Conservation (phyloP, 2,797 vertebrate species). For the Scolopax rusticola region DNA sequence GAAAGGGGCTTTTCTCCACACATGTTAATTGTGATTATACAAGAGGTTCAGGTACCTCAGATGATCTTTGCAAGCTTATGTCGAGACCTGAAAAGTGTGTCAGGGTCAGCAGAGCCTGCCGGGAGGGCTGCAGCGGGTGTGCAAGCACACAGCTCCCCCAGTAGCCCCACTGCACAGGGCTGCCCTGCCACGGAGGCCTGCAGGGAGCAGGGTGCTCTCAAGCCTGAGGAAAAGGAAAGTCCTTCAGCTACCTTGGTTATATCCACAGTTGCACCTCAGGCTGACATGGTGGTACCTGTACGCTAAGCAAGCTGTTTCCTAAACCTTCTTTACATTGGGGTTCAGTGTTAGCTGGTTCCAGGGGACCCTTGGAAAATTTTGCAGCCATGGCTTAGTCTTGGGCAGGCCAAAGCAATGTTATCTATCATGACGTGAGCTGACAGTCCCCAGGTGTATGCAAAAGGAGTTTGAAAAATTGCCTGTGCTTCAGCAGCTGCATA, state of each 20-base stretch:
- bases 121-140: rapidly evolving
- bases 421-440: conserved; percentile 19
- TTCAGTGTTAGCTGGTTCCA: not conserved
- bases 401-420: not conserved
- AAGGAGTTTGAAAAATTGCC: conserved; percentile 50
- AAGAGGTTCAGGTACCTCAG: not conserved
- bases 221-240: not conserved
- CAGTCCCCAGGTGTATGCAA: conserved; percentile 22
- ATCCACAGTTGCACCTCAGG: not conserved
- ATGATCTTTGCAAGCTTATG: conserved; percentile 28
- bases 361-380: not conserved
- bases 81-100: not conserved
- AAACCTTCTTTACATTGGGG: not conserved
- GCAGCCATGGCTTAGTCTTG: not conserved
- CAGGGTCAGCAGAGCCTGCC: not conserved
- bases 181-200: not conserved
- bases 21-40: not conserved
- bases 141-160: not conserved
- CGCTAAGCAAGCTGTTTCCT: not conserved
- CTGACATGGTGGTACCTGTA: not conserved
- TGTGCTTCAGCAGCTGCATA: conserved; percentile 37
- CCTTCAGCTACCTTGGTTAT: not conserved
- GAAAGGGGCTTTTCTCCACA: not conserved
- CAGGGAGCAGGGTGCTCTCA: not conserved
- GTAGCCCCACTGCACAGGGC: not conserved